These are phyloP conservation scores for Pteromalus puparum DNA, from an alignment of 1,140 invertebrate genomes.

Conservation along the genomic window DNA sequence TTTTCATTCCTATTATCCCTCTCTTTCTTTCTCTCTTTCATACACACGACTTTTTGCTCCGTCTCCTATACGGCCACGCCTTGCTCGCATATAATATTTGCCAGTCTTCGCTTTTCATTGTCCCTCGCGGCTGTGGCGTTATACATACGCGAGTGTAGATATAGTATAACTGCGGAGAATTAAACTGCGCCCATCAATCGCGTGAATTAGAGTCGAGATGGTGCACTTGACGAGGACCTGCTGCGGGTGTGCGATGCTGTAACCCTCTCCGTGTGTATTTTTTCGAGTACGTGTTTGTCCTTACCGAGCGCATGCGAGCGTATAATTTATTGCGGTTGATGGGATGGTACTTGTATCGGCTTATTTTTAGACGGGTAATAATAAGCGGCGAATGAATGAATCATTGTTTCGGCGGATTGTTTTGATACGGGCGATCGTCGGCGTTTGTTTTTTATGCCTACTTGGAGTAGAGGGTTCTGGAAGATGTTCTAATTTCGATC, in stretches of 20 bases:
- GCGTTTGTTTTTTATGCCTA: not conserved
- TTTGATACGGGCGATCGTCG: not conserved
- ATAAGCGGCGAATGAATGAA: not conserved
- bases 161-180: not conserved
- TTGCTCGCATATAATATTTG: not conserved
- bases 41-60: not conserved
- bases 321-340: not conserved
- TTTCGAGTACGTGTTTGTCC: not conserved
- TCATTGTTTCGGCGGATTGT: not conserved
- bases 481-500: not conserved
- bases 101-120: not conserved
- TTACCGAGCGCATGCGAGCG: not conserved
- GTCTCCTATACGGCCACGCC: not conserved
- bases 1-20: not conserved
- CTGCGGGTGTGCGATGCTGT: not conserved
- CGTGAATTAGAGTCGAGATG: not conserved
- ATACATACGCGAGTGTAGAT: no score
- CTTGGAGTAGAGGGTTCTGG: not conserved
- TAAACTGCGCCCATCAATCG: not conserved
- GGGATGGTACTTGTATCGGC: not conserved
- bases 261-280: not conserved
- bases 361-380: not conserved
- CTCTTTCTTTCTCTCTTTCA: not conserved
- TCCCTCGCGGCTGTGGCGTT: not conserved
- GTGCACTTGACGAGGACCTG: not conserved